phyloP scores from a whole-genome alignment of 2,797 vertebrate species.

The Falco rusticolus region DNA sequence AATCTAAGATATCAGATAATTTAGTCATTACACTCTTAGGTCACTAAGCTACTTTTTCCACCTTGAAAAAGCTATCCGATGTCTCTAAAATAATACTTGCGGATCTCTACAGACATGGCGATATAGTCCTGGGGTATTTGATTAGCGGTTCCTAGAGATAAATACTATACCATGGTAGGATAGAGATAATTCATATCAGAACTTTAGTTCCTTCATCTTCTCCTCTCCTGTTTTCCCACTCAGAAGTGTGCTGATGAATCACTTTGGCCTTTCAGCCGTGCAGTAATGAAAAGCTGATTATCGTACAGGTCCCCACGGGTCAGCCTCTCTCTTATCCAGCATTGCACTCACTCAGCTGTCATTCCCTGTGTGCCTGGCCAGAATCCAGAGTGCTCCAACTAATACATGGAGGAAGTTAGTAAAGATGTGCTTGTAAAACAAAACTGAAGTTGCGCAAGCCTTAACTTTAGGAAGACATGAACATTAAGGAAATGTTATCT shows the following conservation, averaged over 20 bases:
- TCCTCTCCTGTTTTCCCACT: background rate
- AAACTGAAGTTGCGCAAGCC: background rate
- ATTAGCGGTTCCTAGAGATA: background rate
- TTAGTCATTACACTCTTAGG: background rate
- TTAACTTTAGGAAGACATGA: background rate
- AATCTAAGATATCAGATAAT: background rate
- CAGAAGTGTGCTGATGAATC: background rate
- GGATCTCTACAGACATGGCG: background rate
- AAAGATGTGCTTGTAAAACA: background rate
- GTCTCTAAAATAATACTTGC: background rate
- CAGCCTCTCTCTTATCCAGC: background rate
- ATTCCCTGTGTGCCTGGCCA: background rate
- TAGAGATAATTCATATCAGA: background rate
- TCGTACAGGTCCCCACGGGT: background rate
- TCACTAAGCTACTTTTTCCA: background rate
- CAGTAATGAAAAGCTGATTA: slow-evolving; percentile 27
- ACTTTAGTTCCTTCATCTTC: background rate
- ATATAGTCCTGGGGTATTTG: background rate
- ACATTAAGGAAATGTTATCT: background rate
- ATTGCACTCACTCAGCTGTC: background rate
- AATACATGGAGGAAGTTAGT: background rate
- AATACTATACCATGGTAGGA: background rate
- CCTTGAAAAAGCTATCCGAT: background rate
- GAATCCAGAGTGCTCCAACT: background rate
- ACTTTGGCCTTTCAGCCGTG: slow-evolving; percentile 1